phyloP scores from a whole-genome alignment of 2,113 vertebrate species.

The Parus major region DNA sequence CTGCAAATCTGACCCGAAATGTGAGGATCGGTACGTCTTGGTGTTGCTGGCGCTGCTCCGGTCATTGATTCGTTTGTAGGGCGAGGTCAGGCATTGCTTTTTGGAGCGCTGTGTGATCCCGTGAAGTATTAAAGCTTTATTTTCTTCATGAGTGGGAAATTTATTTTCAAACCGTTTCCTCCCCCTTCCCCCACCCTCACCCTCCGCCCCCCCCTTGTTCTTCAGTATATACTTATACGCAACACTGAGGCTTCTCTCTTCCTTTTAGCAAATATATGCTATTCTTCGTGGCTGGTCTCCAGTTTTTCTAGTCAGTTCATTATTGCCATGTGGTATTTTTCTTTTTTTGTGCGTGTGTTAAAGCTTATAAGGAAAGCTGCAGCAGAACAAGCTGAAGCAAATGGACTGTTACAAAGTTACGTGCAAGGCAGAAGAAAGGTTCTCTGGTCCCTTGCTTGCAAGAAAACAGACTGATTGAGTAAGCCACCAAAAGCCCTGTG shows the following conservation, averaged over 20 bases:
- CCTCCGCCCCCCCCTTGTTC: accelerated
- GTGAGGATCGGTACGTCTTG: background rate
- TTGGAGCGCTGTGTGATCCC: background rate
- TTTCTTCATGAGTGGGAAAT: background rate
- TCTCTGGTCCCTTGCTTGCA: background rate
- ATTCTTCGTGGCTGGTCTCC: background rate
- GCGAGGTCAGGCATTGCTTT: background rate
- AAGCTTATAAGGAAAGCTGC: background rate
- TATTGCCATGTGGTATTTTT: background rate
- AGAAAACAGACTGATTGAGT: background rate
- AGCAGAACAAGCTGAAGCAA: background rate
- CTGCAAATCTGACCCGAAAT: background rate
- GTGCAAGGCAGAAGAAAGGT: background rate
- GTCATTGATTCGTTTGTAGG: background rate
- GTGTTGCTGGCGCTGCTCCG: background rate
- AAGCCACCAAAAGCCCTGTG: background rate
- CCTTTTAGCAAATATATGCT: background rate
- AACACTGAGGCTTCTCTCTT: background rate
- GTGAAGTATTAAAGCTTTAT: background rate
- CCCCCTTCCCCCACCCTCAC: background rate
- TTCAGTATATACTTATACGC: background rate
- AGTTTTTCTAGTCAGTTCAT: background rate
- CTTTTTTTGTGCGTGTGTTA: background rate
- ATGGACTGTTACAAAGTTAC: background rate
- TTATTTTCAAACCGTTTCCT: background rate